phyloP scores from a whole-genome alignment of 2,888 invertebrate species.

The Ectemnius continuus region DNA sequence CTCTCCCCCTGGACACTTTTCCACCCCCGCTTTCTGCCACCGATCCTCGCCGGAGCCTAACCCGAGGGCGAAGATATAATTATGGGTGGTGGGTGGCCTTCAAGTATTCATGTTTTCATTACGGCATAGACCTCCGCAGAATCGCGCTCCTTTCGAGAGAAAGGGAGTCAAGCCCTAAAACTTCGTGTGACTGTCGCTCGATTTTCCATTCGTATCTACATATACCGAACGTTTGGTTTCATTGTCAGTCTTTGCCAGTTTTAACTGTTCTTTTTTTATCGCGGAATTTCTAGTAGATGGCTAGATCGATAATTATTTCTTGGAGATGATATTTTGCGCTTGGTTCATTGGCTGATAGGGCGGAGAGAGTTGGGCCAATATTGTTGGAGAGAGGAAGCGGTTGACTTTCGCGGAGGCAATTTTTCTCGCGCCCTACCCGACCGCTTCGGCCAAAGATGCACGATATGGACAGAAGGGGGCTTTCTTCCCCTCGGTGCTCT shows the following conservation, averaged over 20 bases:
- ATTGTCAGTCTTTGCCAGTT: not conserved
- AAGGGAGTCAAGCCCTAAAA: constrained; percentile 61
- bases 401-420: constrained; percentile 47
- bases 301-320: too few species aligned
- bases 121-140: constrained; percentile 65
- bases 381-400: constrained; percentile 23
- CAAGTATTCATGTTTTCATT: constrained; percentile 78
- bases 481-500: constrained; percentile 33
- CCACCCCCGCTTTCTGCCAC: constrained; percentile 40
- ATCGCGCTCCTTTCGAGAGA: constrained; percentile 50
- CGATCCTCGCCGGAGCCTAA: constrained; percentile 65
- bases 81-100: constrained; percentile 75
- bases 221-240: constrained; percentile 18
- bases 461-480: constrained; percentile 30
- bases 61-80: constrained; percentile 77
- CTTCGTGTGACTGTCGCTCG: constrained; percentile 14
- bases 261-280: not conserved
- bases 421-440: constrained; percentile 48
- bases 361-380: not conserved
- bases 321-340: too few species aligned
- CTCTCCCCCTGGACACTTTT: constrained; percentile 41
- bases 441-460: constrained; percentile 34
- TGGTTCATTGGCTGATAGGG: too few species aligned
- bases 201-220: not conserved
- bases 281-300: too few species aligned